phyloP scores from a whole-genome alignment of 2,113 vertebrate genomes.

The Leucoraja erinaceus region DNA sequence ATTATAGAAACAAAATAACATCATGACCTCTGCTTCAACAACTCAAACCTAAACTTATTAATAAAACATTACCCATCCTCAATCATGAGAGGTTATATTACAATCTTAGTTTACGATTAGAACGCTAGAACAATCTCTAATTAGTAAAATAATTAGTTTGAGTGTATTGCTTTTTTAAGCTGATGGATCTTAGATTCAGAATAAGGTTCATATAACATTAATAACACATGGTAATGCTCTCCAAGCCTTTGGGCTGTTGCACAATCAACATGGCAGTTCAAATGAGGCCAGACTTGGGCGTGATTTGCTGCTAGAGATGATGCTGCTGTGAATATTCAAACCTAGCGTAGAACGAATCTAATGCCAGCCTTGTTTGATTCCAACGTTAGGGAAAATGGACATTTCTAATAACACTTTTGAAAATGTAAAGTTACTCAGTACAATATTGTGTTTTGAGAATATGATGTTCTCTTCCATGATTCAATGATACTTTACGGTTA shows the following conservation, averaged over 20 bases:
- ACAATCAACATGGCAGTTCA: not conserved
- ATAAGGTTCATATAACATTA: slow-evolving; percentile 47
- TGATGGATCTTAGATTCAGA: slow-evolving; percentile 47
- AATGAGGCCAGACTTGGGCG: not conserved
- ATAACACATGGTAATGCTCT: slow-evolving; percentile 50
- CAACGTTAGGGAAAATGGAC: not conserved
- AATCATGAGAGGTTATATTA: slow-evolving; percentile 41
- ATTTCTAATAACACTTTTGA: not conserved
- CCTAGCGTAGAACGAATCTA: not conserved
- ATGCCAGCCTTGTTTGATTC: not conserved
- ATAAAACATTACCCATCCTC: not conserved
- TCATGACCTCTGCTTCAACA: not conserved
- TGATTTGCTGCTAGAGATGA: not conserved
- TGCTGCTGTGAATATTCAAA: not conserved
- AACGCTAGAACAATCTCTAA: slow-evolving; percentile 55
- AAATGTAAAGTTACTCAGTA: not conserved
- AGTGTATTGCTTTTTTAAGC: not conserved
- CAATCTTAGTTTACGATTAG: slow-evolving; percentile 49
- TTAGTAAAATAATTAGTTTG: slow-evolving; percentile 44
- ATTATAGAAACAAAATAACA: not conserved
- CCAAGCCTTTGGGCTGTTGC: slow-evolving; percentile 47
- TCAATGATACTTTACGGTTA: no score
- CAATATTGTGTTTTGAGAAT: not conserved
- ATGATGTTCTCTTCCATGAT: not conserved
- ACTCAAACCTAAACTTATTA: not conserved